Percentiles rank a stretch among this genome's conserved stretches.
Evolutionary conservation across 2,797 vertebrate genomes (phyloP).

Genomic region (Odontamblyopus lacepedii): DNA sequence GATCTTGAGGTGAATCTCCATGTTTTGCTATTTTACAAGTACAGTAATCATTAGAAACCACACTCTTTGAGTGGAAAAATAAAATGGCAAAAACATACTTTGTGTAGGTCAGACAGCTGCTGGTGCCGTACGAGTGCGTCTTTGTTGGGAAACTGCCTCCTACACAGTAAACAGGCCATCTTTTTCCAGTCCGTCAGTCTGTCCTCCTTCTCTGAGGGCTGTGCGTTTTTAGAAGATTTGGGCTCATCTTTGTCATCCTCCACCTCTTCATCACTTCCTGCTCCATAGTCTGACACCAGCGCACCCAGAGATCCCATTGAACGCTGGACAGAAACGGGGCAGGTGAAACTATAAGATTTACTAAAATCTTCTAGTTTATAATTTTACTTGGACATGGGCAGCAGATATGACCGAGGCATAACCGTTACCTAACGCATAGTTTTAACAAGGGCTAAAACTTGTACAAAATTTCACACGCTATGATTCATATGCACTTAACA

Average conservation of each 20-base stretch:
- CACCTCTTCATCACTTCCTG: slow-evolving; percentile 94
- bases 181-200: slow-evolving; percentile 98
- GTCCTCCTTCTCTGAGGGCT: slow-evolving; percentile 77
- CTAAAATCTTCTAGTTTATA: too few relatives aligned
- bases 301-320: slow-evolving; percentile 91
- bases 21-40: slow-evolving; percentile 87
- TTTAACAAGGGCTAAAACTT: too few relatives aligned
- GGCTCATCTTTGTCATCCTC: slow-evolving; percentile 86
- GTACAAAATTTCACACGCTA: too few relatives aligned
- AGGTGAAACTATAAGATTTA: too few relatives aligned
- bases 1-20: slow-evolving; percentile 96
- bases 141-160: slow-evolving; percentile 96
- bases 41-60: slow-evolving; percentile 10
- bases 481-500: not conserved
- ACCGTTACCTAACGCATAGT: too few relatives aligned
- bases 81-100: slow-evolving; percentile 71
- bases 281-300: slow-evolving; percentile 92
- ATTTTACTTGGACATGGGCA: too few relatives aligned
- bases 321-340: slow-evolving; percentile 73
- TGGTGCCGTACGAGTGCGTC: slow-evolving; percentile 94
- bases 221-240: slow-evolving; percentile 58
- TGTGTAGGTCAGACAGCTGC: slow-evolving; percentile 96
- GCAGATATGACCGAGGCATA: too few relatives aligned
- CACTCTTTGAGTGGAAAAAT: not conserved
- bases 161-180: slow-evolving; percentile 93